phyloP scores from a whole-genome alignment of 2,888 invertebrate species.

The Ophonus ardosiacus region DNA sequence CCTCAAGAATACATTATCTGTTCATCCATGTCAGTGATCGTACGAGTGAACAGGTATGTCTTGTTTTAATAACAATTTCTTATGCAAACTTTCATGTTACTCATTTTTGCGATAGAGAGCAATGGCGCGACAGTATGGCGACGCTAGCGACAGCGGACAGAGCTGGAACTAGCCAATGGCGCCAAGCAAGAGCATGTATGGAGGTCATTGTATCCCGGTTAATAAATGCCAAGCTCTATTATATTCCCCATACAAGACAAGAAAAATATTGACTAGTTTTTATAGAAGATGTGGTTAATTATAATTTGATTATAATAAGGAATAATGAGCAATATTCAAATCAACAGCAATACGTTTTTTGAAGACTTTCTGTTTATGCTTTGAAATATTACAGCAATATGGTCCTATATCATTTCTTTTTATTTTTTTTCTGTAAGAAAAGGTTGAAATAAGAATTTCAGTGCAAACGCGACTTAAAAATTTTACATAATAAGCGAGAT shows the following conservation, averaged over 20 bases:
- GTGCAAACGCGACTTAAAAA: too few species aligned
- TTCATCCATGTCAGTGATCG: not conserved
- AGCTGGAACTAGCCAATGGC: conserved; percentile 57
- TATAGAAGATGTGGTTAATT: not conserved
- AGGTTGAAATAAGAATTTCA: too few species aligned
- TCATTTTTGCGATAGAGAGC: conserved; percentile 52
- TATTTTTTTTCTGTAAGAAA: too few species aligned
- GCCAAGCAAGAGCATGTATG: conserved; percentile 63
- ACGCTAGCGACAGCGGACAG: conserved; percentile 51
- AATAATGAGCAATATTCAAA: too few species aligned
- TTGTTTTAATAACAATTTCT: conserved; percentile 50
- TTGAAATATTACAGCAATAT: too few species aligned
- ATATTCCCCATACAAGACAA: not conserved
- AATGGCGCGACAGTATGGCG: conserved; percentile 35
- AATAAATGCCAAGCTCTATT: conserved; percentile 61
- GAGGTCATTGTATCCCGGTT: conserved; percentile 63
- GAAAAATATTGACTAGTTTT: not conserved
- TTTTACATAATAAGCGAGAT: too few species aligned
- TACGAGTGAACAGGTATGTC: not conserved
- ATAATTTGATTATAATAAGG: not conserved
- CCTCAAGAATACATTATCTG: not conserved
- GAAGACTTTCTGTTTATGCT: too few species aligned
- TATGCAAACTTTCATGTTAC: conserved; percentile 63
- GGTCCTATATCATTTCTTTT: too few species aligned
- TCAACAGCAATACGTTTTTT: too few species aligned